Conservation (phyloP, 2,888 invertebrate species). For the Helobdella robusta region DNA sequence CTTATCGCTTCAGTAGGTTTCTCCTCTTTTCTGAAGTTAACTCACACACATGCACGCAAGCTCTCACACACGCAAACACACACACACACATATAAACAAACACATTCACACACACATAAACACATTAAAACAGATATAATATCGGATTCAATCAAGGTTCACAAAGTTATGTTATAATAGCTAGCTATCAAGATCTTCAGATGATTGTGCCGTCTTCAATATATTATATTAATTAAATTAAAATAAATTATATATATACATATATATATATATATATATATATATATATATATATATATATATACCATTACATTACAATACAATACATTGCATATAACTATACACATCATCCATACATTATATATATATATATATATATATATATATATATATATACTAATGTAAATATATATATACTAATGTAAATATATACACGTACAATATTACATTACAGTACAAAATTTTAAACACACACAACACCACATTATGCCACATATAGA, state of each 20-base stretch:
- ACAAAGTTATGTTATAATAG: too few relatives aligned
- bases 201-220: too few relatives aligned
- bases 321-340: too few relatives aligned
- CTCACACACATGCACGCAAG: slow-evolving; percentile 9
- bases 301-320: too few relatives aligned
- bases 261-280: too few relatives aligned
- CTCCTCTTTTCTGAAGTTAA: too few relatives aligned
- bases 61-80: slow-evolving; percentile 15
- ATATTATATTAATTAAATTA: too few relatives aligned
- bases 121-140: neutral
- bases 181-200: too few relatives aligned
- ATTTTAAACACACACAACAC: neutral
- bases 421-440: slow-evolving; percentile 18
- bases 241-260: too few relatives aligned
- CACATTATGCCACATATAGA: neutral
- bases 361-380: slow-evolving; percentile 15
- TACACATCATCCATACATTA: too few relatives aligned
- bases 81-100: slow-evolving; percentile 4
- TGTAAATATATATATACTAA: slow-evolving; percentile 16
- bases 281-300: too few relatives aligned
- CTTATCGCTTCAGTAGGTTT: too few relatives aligned
- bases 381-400: neutral
- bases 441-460: neutral
- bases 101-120: slow-evolving; percentile 14
- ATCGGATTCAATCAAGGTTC: neutral